Evolutionary conservation across 2,888 invertebrate genomes (phyloP).

Genomic region (Drosophila mayaguana): DNA sequence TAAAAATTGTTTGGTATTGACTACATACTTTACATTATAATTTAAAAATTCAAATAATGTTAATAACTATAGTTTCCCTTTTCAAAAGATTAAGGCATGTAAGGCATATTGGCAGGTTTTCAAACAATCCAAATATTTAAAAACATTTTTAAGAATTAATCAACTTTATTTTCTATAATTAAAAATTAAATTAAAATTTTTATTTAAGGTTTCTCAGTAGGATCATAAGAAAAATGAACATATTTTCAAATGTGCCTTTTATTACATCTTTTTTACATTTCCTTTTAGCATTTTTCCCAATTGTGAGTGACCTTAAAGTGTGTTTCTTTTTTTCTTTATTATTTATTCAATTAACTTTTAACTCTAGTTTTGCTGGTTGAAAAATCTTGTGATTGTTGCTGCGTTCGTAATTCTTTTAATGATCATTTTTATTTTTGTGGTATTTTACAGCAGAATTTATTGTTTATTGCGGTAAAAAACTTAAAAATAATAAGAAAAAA

Average conservation of each 20-base stretch:
- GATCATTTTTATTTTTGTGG: conserved; percentile 8
- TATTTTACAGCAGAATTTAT: conserved; percentile 6
- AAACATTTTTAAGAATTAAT: conserved; percentile 17
- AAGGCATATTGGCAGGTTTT: conserved; percentile 12
- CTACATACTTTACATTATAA: background rate
- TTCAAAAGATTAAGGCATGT: conserved; percentile 7
- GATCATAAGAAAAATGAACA: conserved; percentile 36
- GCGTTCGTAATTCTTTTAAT: background rate
- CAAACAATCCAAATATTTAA: conserved; percentile 15
- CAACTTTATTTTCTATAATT: conserved; percentile 14
- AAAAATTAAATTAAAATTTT: background rate
- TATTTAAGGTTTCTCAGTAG: conserved; percentile 16
- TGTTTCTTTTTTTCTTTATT: conserved; percentile 76
- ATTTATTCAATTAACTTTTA: conserved; percentile 42
- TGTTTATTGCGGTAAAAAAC: conserved; percentile 18
- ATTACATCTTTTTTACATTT: conserved; percentile 40
- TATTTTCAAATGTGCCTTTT: conserved; percentile 14
- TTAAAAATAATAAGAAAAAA: background rate
- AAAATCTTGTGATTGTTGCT: conserved; percentile 10
- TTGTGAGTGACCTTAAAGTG: conserved; percentile 85
- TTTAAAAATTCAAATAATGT: background rate
- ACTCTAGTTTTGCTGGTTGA: conserved; percentile 10
- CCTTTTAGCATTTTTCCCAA: conserved; percentile 84
- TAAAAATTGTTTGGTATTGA: background rate
- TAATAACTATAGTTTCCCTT: background rate